Percentiles rank a stretch among this genome's conserved stretches.
phyloP scores from a whole-genome alignment of 2,113 vertebrate species.

The Donacobius atricapilla region DNA sequence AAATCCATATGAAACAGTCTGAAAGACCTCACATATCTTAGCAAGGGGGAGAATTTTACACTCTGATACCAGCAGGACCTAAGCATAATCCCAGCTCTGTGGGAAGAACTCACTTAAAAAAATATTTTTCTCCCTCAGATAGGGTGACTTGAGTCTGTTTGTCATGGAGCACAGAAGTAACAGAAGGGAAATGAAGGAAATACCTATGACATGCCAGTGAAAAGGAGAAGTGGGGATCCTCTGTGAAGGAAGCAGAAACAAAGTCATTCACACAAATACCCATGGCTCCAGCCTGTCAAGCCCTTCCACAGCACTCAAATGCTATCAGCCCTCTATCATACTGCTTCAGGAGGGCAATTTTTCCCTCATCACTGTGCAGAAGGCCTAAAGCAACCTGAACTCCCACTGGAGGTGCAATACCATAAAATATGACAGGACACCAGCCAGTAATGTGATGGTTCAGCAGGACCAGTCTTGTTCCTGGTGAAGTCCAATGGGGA shows the following conservation, averaged over 20 bases:
- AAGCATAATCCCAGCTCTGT: not conserved
- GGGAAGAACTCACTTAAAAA: not conserved
- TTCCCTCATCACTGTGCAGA: not conserved
- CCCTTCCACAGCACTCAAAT: not conserved
- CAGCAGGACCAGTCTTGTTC: not conserved
- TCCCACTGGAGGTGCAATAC: not conserved
- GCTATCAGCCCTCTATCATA: not conserved
- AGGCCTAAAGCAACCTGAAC: not conserved
- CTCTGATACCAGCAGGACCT: not conserved
- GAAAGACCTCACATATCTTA: not conserved
- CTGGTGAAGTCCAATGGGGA: not conserved
- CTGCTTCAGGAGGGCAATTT: not conserved
- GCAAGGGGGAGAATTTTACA: not conserved
- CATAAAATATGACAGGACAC: not conserved
- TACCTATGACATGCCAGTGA: not conserved
- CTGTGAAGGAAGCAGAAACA: not conserved
- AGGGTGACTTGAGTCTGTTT: not conserved
- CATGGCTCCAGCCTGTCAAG: accelerated
- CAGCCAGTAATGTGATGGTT: accelerated
- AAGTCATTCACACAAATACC: not conserved
- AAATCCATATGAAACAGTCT: not conserved
- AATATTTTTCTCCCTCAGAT: not conserved
- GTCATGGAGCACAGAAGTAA: not conserved
- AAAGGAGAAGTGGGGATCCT: not conserved
- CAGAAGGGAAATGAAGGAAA: not conserved